Evolutionary conservation across 2,113 vertebrate genomes (phyloP).

Genomic region (Acinonyx jubatus): DNA sequence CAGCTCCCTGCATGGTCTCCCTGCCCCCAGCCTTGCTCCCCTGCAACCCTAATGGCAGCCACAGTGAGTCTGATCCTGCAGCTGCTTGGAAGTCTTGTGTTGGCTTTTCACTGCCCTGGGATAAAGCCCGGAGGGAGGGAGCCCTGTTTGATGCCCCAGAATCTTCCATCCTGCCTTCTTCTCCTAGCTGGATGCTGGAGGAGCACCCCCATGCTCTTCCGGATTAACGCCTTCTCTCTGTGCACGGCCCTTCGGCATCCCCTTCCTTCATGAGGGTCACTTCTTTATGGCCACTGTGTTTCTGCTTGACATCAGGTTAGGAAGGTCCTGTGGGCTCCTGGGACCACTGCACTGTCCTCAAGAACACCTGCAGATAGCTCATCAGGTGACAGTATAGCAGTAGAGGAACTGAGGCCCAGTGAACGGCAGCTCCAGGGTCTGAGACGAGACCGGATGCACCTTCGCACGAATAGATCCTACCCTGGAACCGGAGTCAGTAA

Average conservation of each 20-base stretch:
- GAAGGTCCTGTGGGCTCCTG: not conserved
- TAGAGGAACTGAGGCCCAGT: not conserved
- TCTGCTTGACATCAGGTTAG: not conserved
- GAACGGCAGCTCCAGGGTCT: not conserved
- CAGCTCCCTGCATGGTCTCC: not conserved
- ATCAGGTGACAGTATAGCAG: not conserved
- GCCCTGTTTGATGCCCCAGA: too few species aligned
- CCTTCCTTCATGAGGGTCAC: not conserved
- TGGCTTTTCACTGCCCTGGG: not conserved
- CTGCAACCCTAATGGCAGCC: not conserved
- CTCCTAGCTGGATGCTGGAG: not conserved
- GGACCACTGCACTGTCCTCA: not conserved
- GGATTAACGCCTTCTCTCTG: not conserved
- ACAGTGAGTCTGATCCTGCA: too few species aligned
- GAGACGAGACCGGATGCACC: rapidly evolving
- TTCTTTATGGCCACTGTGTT: not conserved
- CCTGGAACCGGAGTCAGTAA: not conserved
- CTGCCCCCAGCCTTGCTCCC: rapidly evolving
- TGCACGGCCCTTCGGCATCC: not conserved
- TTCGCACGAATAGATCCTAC: rapidly evolving
- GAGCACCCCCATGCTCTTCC: rapidly evolving
- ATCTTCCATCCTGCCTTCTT: not conserved
- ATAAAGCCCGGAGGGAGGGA: not conserved
- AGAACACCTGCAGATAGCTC: not conserved
- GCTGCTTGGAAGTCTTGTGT: rapidly evolving